Percentiles rank a stretch among this genome's conserved stretches.
Evolutionary conservation across 2,113 vertebrate genomes (phyloP).

Genomic region (Petroica traversi): DNA sequence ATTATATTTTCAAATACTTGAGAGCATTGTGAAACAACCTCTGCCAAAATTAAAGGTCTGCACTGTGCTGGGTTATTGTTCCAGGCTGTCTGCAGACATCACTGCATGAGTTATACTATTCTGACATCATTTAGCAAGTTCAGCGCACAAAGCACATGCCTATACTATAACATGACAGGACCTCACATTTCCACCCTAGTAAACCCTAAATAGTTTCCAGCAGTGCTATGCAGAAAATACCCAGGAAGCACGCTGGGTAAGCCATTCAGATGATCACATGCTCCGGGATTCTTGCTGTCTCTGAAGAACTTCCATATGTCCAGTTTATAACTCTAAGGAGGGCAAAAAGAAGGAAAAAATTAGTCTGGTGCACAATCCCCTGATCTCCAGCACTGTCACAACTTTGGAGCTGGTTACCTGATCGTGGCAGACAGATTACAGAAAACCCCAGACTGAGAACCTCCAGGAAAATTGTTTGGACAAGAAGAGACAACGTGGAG

Average conservation of each 20-base stretch:
- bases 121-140: conserved; percentile 40
- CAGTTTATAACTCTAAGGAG: not conserved
- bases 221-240: not conserved
- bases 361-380: not conserved
- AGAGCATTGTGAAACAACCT: not conserved
- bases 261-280: not conserved
- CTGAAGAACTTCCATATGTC: conserved; percentile 57
- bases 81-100: conserved; percentile 26
- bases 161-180: conserved; percentile 11
- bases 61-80: conserved; percentile 21
- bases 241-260: not conserved
- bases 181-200: conserved; percentile 34
- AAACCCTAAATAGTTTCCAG: conserved; percentile 52
- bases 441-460: not conserved
- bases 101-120: not conserved
- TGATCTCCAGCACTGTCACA: not conserved
- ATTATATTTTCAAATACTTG: not conserved
- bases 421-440: not conserved
- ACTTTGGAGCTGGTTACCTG: not conserved
- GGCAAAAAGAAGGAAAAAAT: not conserved
- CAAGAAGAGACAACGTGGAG: not conserved
- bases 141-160: conserved; percentile 19
- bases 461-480: not conserved
- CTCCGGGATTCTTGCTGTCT: conserved; percentile 11
- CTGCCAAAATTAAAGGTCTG: conserved; percentile 7